Percentiles rank a stretch among this genome's conserved stretches.
Evolutionary conservation across 2,113 vertebrate species (phyloP).

Genomic region (Gorsachius goisagi): DNA sequence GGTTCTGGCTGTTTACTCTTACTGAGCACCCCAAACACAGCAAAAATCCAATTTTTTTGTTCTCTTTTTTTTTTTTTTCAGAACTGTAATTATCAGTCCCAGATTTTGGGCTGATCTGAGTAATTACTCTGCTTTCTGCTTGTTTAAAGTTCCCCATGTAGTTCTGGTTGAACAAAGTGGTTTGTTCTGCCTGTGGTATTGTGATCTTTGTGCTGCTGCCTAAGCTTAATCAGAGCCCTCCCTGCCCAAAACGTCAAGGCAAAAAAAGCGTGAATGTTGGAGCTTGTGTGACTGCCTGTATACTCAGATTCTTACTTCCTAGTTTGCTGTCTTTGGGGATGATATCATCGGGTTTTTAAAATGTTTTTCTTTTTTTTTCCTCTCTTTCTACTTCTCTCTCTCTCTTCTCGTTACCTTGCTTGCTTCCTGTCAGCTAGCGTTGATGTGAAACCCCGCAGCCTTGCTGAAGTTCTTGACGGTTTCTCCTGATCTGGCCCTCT

Average conservation of each 20-base stretch:
- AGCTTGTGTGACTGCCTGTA: neutral
- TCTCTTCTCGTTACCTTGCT: constrained; percentile 29
- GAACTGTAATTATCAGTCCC: neutral
- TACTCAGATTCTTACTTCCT: constrained; percentile 4
- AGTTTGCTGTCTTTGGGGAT: neutral
- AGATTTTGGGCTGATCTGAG: neutral
- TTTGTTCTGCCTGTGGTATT: neutral
- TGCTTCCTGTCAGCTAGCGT: constrained; percentile 1
- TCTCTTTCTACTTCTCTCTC: constrained; percentile 38
- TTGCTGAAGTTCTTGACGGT: neutral
- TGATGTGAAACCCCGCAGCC: neutral
- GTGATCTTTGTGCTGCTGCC: neutral
- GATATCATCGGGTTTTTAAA: neutral
- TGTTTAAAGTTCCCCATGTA: neutral
- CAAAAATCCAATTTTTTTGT: neutral
- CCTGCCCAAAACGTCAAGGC: neutral
- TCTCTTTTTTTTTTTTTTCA: neutral
- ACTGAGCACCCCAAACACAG: neutral
- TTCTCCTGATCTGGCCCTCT: neutral
- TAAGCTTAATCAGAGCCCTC: neutral
- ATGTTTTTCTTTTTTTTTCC: neutral
- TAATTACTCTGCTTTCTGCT: neutral
- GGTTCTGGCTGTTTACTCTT: neutral
- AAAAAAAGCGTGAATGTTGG: neutral
- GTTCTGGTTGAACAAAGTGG: neutral